phyloP scores from a whole-genome alignment of 2,888 invertebrate genomes.

The Drosophila ochracea region DNA sequence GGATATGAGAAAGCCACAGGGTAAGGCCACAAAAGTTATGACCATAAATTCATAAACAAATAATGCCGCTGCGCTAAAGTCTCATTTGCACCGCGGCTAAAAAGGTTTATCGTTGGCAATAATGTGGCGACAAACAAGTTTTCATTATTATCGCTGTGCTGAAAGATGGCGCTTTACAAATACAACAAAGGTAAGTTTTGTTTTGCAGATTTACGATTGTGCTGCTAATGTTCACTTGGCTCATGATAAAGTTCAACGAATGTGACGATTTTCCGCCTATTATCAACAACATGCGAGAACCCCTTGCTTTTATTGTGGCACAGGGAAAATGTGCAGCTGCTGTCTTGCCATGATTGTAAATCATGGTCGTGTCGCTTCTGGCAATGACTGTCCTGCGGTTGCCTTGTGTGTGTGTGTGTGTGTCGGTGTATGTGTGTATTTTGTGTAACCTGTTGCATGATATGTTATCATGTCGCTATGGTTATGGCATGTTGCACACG shows the following conservation, averaged over 20 bases:
- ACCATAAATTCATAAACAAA: constrained; percentile 71
- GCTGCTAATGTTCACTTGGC: constrained; percentile 26
- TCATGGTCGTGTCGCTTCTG: constrained; percentile 54
- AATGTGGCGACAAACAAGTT: constrained; percentile 46
- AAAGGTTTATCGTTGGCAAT: constrained; percentile 56
- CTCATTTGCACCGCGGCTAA: constrained; percentile 52
- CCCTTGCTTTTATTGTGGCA: constrained; percentile 60
- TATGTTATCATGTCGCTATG: constrained; percentile 45
- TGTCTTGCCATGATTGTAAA: constrained; percentile 60
- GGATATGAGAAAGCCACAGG: constrained; percentile 80
- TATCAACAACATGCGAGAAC: constrained; percentile 53
- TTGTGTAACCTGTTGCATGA: constrained; percentile 73
- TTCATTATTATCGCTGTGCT: constrained; percentile 37
- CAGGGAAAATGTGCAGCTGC: constrained; percentile 74
- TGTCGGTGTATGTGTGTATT: not conserved
- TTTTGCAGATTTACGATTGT: constrained; percentile 66
- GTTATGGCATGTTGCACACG: constrained; percentile 42
- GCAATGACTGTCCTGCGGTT: constrained; percentile 38
- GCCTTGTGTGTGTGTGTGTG: constrained; percentile 4
- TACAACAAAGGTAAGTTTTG: constrained; percentile 21
- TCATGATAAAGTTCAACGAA: constrained; percentile 63
- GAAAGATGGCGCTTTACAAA: constrained; percentile 45
- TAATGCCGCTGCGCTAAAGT: constrained; percentile 62
- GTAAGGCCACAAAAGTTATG: constrained; percentile 52
- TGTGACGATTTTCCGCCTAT: constrained; percentile 78